Percentiles rank a stretch among this genome's conserved stretches.
Evolutionary conservation across 2,888 invertebrate genomes (phyloP).

Genomic region (Hipparchia sbordonii): DNA sequence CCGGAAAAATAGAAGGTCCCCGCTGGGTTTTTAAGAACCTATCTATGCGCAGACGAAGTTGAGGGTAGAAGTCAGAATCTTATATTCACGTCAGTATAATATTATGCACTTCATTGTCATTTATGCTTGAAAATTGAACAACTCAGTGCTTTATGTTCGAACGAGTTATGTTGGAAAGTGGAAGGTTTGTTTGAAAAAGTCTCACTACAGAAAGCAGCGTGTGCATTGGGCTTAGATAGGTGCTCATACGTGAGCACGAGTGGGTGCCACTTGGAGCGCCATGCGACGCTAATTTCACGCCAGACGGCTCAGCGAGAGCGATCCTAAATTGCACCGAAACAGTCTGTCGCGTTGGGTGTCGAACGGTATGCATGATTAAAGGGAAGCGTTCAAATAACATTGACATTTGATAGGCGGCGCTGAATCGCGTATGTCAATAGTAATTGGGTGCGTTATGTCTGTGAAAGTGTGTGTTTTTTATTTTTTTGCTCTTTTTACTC

Average conservation of each 20-base stretch:
- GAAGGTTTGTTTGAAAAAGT: too few relatives aligned
- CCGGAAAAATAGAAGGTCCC: too few relatives aligned
- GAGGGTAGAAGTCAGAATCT: too few relatives aligned
- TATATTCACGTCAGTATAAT: too few relatives aligned
- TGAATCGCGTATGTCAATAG: slow-evolving; percentile 30
- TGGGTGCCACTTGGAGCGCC: slow-evolving; percentile 44
- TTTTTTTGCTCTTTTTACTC: too few relatives aligned
- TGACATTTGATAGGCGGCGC: slow-evolving; percentile 37
- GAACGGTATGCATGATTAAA: slow-evolving; percentile 39
- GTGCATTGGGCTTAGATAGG: slow-evolving; percentile 37
- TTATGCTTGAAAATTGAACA: too few relatives aligned
- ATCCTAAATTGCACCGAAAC: slow-evolving; percentile 50
- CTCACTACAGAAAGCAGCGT: slow-evolving; percentile 1
- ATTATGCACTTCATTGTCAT: too few relatives aligned
- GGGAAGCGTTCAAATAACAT: slow-evolving; percentile 38
- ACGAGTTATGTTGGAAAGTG: too few relatives aligned
- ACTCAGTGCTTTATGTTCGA: too few relatives aligned
- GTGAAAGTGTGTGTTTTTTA: background rate
- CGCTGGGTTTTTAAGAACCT: too few relatives aligned
- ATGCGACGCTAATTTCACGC: slow-evolving; percentile 59
- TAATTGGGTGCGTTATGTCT: slow-evolving; percentile 18
- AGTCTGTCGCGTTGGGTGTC: slow-evolving; percentile 36
- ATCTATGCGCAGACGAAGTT: too few relatives aligned
- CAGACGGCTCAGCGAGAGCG: slow-evolving; percentile 49
- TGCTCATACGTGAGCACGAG: slow-evolving; percentile 24